These are phyloP conservation scores for Accipiter virgatus DNA, from an alignment of 2,113 vertebrate genomes.

Conservation along the genomic window DNA sequence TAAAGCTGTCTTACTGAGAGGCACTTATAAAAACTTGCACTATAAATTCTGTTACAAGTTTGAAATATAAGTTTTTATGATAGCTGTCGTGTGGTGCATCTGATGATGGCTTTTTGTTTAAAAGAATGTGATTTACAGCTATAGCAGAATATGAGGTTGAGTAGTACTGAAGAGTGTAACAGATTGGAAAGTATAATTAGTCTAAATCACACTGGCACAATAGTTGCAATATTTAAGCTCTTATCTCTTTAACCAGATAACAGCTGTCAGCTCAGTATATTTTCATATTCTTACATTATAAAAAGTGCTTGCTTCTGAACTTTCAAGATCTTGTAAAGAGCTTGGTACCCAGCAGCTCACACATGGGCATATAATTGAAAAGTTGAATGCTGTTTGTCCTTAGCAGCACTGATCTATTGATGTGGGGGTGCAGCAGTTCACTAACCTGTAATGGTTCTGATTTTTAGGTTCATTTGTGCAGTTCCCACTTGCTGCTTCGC, in stretches of 20 bases:
- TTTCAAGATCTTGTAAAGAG: background rate
- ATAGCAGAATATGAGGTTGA: background rate
- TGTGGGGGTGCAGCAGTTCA: background rate
- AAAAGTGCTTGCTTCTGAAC: background rate
- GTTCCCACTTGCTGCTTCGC: constrained; percentile 92
- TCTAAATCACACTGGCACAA: background rate
- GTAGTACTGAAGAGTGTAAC: background rate
- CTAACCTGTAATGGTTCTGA: background rate
- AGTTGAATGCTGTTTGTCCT: background rate
- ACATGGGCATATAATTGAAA: background rate
- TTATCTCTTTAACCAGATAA: background rate
- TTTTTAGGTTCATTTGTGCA: constrained; percentile 92
- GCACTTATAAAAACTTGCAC: background rate
- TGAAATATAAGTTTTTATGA: background rate
- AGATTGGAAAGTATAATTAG: background rate
- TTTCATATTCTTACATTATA: background rate
- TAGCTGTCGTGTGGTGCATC: background rate
- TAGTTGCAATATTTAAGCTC: background rate
- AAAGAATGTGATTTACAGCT: background rate
- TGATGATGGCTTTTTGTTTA: background rate
- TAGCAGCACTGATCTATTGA: background rate
- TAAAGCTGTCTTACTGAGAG: background rate
- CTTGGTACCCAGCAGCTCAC: background rate
- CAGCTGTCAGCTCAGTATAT: background rate
- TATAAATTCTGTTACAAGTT: background rate